These are phyloP conservation scores for Apantesis nais DNA, from an alignment of 2,888 invertebrate genomes.

Conservation along the genomic window DNA sequence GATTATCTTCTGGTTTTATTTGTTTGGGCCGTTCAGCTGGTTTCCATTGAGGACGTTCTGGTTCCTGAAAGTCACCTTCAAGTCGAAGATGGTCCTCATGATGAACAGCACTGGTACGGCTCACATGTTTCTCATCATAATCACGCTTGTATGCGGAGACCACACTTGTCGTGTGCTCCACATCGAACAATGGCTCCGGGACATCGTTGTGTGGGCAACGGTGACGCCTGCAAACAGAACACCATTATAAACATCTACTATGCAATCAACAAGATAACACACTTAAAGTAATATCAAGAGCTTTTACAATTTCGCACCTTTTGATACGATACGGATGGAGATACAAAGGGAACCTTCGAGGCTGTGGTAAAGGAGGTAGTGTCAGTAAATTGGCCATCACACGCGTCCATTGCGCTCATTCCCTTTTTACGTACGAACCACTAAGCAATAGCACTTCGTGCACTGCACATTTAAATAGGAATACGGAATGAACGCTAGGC, in stretches of 20 bases:
- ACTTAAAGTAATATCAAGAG: background rate
- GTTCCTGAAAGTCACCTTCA: constrained; percentile 89
- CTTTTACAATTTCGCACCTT: constrained; percentile 61
- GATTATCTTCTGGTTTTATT: constrained; percentile 85
- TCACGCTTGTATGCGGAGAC: constrained; percentile 88
- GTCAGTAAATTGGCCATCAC: constrained; percentile 78
- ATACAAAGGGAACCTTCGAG: constrained; percentile 68
- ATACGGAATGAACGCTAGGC: background rate
- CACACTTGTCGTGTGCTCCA: constrained; percentile 83
- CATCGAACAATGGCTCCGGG: constrained; percentile 86
- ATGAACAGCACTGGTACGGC: constrained; percentile 84
- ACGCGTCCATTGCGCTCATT: constrained; percentile 74
- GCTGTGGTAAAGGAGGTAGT: constrained; percentile 76
- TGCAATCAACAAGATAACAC: background rate
- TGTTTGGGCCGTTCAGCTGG: constrained; percentile 86
- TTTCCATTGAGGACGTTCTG: constrained; percentile 78
- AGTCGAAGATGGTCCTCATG: constrained; percentile 90
- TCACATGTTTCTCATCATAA: constrained; percentile 88
- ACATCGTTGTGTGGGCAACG: constrained; percentile 91
- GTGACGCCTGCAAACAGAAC: constrained; percentile 88
- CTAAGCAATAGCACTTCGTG: constrained; percentile 45
- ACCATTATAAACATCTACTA: background rate
- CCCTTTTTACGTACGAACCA: constrained; percentile 48
- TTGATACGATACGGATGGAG: constrained; percentile 76
- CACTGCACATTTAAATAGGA: constrained; percentile 47